Evolutionary conservation across 2,888 invertebrate species (phyloP).

Genomic region (Tinea pellionella): DNA sequence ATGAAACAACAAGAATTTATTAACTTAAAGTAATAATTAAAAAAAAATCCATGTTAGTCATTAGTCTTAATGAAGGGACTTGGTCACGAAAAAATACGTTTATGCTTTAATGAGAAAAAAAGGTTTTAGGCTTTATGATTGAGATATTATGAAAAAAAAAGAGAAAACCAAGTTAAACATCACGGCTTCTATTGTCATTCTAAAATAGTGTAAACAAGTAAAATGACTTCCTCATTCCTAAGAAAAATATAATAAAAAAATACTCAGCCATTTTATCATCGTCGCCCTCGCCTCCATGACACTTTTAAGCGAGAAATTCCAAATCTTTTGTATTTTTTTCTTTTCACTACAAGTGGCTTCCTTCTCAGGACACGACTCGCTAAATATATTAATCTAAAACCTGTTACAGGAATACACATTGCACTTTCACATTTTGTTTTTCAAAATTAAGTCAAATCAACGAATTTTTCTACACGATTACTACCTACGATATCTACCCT

Average conservation of each 20-base stretch:
- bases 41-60: no score
- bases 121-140: neutral
- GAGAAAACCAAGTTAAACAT: neutral
- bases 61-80: no score
- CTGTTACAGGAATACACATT: constrained; percentile 48
- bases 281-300: constrained; percentile 38
- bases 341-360: constrained; percentile 22
- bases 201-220: constrained; percentile 6
- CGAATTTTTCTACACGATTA: neutral
- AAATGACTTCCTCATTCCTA: neutral
- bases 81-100: no score
- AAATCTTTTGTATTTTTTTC: constrained; percentile 45
- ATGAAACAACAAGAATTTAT: no score
- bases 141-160: constrained; percentile 1
- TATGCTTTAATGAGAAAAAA: neutral
- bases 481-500: no score
- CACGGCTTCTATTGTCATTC: neutral
- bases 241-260: constrained; percentile 4
- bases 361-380: constrained; percentile 28
- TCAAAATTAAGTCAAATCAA: neutral
- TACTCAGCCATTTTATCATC: constrained; percentile 19
- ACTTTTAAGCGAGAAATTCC: constrained; percentile 28
- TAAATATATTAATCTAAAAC: constrained; percentile 30
- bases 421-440: constrained; percentile 16
- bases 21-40: no score